Base-by-base conservation (phyloP, 1,140 invertebrate species). In the Panagrolaimus sp. region DNA sequence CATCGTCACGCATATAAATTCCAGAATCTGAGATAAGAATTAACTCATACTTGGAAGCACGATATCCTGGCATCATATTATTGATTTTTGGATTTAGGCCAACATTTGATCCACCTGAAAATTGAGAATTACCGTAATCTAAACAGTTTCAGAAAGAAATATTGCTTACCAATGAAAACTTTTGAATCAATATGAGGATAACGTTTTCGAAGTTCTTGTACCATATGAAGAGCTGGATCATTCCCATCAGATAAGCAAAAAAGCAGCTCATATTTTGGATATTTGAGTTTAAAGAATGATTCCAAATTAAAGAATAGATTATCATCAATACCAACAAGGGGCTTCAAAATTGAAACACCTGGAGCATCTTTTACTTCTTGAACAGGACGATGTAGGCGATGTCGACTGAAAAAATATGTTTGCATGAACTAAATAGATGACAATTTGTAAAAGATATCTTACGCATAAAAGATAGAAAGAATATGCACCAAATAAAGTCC, bases 1-100 rank as follows among this genome's bases (percentile, higher is more conserved):
- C 93, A 83, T 97, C 93, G 78, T 94, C 90, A 75, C 91, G 90
- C 93, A 98, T 97, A 81, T 90, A 88, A 72, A 99, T 93, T 44
- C 93, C 92, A 82, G 92, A 93, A 86, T 98, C 96, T 65, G 94
- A 97, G 80, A 99, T 92, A 71, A 98, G 87, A 71, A 99, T 88
- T 7, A 96, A 86, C 63, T 95, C 92, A 85, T 97, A 77, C 89
- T 67, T 62, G 14, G 91, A 90, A 67, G 90, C 89, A 82, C 90
- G 86, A 85, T 96, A 98, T 4, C 90, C 95, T 52, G 91, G 91
- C 83, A 96, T 89, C 90, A 99, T 96, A 83, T 99, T 99, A 86
- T 98, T 98, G 77, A 99, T 96, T 86, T 99, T 99, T 7, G 96
- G 96, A 87, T 99, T 99, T 0, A 97, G 91, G 7, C 95, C 94